Percentiles rank a stretch among this genome's conserved stretches.
These are phyloP conservation scores for Ochotona princeps DNA, from an alignment of 2,113 vertebrate species.

Conservation along the genomic window DNA sequence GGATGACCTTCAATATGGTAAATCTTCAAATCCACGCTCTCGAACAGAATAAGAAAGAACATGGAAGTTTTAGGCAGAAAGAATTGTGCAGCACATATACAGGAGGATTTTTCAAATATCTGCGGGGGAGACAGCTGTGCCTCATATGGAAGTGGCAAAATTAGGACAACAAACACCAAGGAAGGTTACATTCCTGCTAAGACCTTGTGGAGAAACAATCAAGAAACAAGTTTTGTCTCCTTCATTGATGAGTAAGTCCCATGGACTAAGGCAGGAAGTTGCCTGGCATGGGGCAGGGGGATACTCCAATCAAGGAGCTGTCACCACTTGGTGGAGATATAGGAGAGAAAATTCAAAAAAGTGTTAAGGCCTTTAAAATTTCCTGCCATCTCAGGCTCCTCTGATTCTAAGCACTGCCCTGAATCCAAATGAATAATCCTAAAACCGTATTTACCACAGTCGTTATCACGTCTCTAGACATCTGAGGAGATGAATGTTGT, in stretches of 20 bases:
- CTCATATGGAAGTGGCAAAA: background rate
- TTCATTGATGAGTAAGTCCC: background rate
- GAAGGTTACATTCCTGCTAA: background rate
- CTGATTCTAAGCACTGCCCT: background rate
- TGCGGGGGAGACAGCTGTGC: background rate
- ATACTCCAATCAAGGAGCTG: background rate
- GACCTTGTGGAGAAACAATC: background rate
- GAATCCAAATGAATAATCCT: slow-evolving; percentile 54
- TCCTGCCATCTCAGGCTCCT: background rate
- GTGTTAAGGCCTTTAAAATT: slow-evolving; percentile 3
- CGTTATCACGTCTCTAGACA: slow-evolving; percentile 33
- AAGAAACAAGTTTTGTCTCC: background rate
- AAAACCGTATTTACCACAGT: slow-evolving; percentile 33
- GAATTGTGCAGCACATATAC: background rate
- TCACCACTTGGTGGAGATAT: slow-evolving; percentile 61
- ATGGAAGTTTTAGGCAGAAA: background rate
- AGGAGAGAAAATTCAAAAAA: slow-evolving; percentile 45
- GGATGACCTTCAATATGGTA: background rate
- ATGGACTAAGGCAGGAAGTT: background rate
- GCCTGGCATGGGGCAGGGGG: background rate
- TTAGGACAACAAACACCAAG: background rate
- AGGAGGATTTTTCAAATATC: background rate
- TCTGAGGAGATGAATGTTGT: slow-evolving; percentile 52
- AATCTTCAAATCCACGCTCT: background rate
- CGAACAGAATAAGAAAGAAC: background rate